phyloP scores from a whole-genome alignment of 1,140 invertebrate species.

The Linepithema humile region DNA sequence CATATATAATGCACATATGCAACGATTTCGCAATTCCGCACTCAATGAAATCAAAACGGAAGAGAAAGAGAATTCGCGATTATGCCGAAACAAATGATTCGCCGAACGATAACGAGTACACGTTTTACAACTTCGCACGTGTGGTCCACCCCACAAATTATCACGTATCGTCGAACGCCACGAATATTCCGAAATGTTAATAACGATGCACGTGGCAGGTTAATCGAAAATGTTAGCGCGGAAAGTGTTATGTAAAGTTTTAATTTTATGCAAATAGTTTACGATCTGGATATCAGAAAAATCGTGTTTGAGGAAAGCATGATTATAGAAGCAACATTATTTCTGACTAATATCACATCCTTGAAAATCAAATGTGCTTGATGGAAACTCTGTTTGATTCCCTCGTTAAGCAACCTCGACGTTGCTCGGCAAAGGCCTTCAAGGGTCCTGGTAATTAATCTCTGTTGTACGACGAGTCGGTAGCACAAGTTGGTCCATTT shows the following conservation, averaged over 20 bases:
- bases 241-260: neutral
- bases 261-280: neutral
- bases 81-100: neutral
- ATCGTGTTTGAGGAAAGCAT: too few relatives aligned
- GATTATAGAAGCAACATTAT: neutral
- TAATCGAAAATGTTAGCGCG: neutral
- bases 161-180: neutral
- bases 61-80: constrained; percentile 16
- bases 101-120: neutral
- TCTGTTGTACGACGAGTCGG: constrained; percentile 32
- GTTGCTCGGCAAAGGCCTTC: constrained; percentile 16
- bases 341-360: neutral
- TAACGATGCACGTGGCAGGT: neutral
- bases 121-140: constrained; percentile 15
- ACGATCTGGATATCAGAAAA: too few relatives aligned
- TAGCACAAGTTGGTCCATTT: constrained; percentile 27
- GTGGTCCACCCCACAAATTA: neutral
- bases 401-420: constrained; percentile 39
- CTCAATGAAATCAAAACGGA: constrained; percentile 5
- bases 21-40: neutral
- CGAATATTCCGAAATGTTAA: neutral
- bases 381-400: constrained; percentile 17
- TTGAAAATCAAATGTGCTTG: constrained; percentile 25
- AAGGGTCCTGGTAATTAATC: constrained; percentile 45
- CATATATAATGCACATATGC: neutral